These are phyloP conservation scores for Seladonia tumulorum DNA, from an alignment of 2,888 invertebrate genomes.

Conservation along the genomic window DNA sequence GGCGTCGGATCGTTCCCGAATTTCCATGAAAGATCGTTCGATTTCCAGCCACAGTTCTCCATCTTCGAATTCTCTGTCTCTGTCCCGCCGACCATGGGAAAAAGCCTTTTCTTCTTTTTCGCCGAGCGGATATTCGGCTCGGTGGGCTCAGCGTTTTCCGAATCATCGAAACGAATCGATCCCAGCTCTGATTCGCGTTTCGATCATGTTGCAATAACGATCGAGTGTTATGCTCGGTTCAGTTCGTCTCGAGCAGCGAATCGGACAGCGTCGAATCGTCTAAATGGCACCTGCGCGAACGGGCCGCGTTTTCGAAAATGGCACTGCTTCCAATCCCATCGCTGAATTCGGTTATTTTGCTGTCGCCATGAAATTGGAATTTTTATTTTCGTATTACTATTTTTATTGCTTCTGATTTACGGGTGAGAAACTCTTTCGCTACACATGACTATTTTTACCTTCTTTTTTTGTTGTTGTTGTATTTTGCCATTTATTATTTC, in stretches of 20 bases:
- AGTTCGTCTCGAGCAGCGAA: not conserved
- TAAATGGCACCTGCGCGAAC: slow-evolving; percentile 44
- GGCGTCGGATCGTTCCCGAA: no score
- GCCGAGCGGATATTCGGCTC: not conserved
- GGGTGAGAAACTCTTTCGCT: not conserved
- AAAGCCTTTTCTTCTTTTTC: not conserved
- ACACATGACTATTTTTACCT: not conserved
- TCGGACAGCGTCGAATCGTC: slow-evolving; percentile 34
- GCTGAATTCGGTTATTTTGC: not conserved
- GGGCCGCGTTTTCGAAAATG: slow-evolving; percentile 28
- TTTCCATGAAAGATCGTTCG: slow-evolving; percentile 4
- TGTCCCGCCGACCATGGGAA: not conserved
- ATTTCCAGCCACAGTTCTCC: not conserved
- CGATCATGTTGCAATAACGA: slow-evolving; percentile 23
- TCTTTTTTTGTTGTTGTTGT: not conserved
- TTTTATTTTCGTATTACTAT: not conserved
- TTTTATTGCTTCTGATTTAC: not conserved
- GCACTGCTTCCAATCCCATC: not conserved
- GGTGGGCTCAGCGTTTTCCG: not conserved
- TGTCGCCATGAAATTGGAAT: not conserved
- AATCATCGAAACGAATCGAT: slow-evolving; percentile 13
- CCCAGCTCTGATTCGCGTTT: not conserved
- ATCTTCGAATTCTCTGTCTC: not conserved
- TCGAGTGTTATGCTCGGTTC: slow-evolving; percentile 34
- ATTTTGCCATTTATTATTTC: no score